Evolutionary conservation across 2,888 invertebrate species (phyloP), one percentile per base, ranked within the genome.

Genomic region (Amblyjoppa fuscipennis): DNA sequence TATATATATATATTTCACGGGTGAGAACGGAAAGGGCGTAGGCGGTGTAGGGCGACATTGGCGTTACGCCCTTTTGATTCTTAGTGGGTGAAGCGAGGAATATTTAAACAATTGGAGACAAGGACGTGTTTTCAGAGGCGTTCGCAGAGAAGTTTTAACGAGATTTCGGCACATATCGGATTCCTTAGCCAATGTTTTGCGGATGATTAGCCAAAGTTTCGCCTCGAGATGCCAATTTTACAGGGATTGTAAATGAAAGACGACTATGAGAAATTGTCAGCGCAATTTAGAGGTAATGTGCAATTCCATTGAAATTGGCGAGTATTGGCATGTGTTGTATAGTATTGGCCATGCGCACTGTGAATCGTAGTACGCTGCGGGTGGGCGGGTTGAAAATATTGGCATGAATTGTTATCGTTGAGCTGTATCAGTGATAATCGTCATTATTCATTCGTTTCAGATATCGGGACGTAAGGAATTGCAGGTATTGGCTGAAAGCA

Each of bases 101-200:
- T 41, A 41, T 41, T 41, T 41, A 2, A 3, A 41, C 11, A 41
- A 11, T 41, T 20, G 20, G 25, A 56, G 25, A 9, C 20, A 20
- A 7, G 20, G 53, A n/a, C 7, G 53, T 20, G 5, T 53, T 53
- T 53, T 7, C 20, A 20, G 53, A 56, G 20, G 71, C 38, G 56
- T 71, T 56, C 31, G 20, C 20, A 20, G 34, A 34, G 9, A n/a
- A 11, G 38, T 13, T n/a, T 76, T 76, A 53, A 51, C 66, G 51
- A 76, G 49, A 25, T 34, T 25, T 25, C 5, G 6, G 51, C n/a
- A 28, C 51, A 76, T 76, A 34, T 66, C 51, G 31, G 45, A 76
- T 34, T 66, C 56, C 56, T n/a, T 6, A 56, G 25, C 38, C 53
- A 11, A 6, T 7, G 4, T 53, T 20, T 53, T 53, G n/a, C 20